Evolutionary conservation across 1,140 invertebrate genomes (phyloP).

Genomic region (Gonioctena quinquepunctata): DNA sequence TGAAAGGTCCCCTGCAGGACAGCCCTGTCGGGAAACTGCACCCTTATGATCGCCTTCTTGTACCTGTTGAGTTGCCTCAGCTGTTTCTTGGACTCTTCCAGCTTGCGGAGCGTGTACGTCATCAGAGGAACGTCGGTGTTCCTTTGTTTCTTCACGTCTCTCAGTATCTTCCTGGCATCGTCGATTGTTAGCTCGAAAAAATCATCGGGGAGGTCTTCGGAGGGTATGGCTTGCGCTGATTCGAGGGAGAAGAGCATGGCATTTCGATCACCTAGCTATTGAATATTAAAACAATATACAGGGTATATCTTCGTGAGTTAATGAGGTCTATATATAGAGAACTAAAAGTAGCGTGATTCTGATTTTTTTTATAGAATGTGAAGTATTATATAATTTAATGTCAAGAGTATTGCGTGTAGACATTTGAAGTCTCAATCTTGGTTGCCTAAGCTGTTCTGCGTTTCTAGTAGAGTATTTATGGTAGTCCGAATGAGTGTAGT

Average conservation of each 20-base stretch:
- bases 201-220: conserved; percentile 74
- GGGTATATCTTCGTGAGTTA: background rate
- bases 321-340: too few relatives aligned
- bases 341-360: too few relatives aligned
- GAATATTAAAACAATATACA: background rate
- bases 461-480: too few relatives aligned
- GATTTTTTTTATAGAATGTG: too few relatives aligned
- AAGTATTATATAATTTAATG: too few relatives aligned
- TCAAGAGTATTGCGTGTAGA: too few relatives aligned
- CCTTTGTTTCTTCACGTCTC: conserved; percentile 69
- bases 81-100: conserved; percentile 65
- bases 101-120: conserved; percentile 65
- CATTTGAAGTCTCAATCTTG: too few relatives aligned
- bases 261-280: conserved; percentile 65
- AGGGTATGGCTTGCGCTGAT: conserved; percentile 58
- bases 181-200: conserved; percentile 82
- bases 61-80: conserved; percentile 67
- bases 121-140: conserved; percentile 66
- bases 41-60: conserved; percentile 72
- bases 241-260: conserved; percentile 72
- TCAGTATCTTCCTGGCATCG: conserved; percentile 73
- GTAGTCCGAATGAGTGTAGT: too few relatives aligned
- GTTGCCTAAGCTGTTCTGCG: too few relatives aligned
- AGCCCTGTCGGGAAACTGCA: conserved; percentile 80
- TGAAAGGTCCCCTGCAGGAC: conserved; percentile 80